Percentiles rank a stretch among this genome's conserved stretches.
Evolutionary conservation across 2,113 vertebrate genomes (phyloP).

Genomic region (Vombatus ursinus): DNA sequence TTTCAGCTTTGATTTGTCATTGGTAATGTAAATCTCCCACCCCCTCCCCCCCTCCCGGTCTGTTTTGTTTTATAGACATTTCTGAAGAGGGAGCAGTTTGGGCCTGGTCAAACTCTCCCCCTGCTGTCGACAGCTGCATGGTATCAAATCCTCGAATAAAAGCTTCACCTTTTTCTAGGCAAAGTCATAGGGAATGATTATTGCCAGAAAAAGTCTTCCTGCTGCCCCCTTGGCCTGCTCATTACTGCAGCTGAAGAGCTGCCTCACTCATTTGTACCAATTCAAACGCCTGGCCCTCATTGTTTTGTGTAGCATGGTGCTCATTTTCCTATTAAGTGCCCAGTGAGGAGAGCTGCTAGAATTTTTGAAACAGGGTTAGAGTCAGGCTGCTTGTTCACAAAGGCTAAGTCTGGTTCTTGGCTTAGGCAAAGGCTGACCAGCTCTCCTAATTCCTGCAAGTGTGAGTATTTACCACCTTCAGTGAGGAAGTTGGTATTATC

Average conservation of each 20-base stretch:
- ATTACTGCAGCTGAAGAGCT: constrained; percentile 40
- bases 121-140: constrained; percentile 76
- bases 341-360: constrained; percentile 56
- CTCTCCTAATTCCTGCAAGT: constrained; percentile 54
- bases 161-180: constrained; percentile 72
- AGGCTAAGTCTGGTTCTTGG: constrained; percentile 56
- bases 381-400: constrained; percentile 60
- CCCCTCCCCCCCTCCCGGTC: constrained; percentile 23
- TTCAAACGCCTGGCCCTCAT: constrained; percentile 73
- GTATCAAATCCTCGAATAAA: constrained; percentile 69
- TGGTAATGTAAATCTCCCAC: constrained; percentile 76
- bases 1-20: constrained; percentile 89
- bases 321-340: constrained; percentile 61
- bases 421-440: constrained; percentile 63
- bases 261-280: constrained; percentile 30
- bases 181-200: constrained; percentile 64
- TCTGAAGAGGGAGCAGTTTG: constrained; percentile 72
- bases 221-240: constrained; percentile 55
- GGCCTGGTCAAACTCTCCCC: constrained; percentile 77
- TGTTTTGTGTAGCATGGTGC: constrained; percentile 67
- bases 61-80: constrained; percentile 68
- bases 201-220: constrained; percentile 55
- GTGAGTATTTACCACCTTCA: constrained; percentile 52
- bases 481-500: constrained; percentile 52
- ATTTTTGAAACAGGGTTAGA: constrained; percentile 70